A percentile compares a stretch with the other conserved stretches of the same genome.
Conservation (phyloP, 30 jellyfish, hydroid and myxozoan species). For the Cassiopea xamachana region DNA sequence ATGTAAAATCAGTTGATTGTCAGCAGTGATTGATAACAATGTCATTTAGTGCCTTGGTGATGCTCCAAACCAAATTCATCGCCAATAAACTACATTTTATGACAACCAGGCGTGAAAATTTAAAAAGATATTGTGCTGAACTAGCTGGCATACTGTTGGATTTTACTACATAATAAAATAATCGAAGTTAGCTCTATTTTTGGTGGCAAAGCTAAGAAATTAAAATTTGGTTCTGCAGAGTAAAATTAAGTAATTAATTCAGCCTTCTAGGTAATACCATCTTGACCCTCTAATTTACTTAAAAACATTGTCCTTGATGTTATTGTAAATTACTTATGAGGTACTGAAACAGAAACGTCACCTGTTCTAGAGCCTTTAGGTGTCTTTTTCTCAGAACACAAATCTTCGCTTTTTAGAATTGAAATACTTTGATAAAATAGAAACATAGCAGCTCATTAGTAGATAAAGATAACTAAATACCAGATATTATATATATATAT, state of each 20-base stretch:
- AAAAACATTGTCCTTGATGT: no score
- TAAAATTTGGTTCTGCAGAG: background rate
- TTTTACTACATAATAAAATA: no score
- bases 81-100: no score
- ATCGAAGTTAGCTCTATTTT: no score
- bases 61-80: no score
- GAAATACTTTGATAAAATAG: background rate
- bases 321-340: background rate
- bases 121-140: no score
- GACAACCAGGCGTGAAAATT: no score
- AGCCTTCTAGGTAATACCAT: background rate
- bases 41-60: no score
- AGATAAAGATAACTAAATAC: background rate
- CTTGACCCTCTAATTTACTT: background rate
- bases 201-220: background rate
- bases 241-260: background rate
- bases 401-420: background rate
- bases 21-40: no score
- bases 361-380: constrained; percentile 1
- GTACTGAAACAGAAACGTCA: background rate
- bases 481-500: no score
- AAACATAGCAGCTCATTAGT: background rate
- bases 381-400: background rate
- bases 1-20: no score
- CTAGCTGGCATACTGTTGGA: no score